Evolutionary conservation across 2,797 vertebrate genomes (phyloP), one percentile per base, ranked within the genome.

Genomic region (Schizopygopsis malacanthus): DNA sequence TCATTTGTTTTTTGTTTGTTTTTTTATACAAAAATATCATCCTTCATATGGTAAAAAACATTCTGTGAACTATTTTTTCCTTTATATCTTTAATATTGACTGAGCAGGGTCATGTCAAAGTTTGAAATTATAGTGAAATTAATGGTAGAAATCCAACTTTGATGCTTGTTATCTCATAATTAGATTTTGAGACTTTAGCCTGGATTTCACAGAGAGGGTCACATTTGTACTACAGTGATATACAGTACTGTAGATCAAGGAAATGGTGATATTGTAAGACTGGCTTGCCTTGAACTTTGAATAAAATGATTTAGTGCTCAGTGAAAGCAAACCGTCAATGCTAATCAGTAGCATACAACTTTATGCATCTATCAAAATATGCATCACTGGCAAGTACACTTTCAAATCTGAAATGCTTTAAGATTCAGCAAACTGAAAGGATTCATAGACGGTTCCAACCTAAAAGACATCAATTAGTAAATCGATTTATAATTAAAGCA

Each of bases 401-500:
- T 86, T 20, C 52, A 50, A 39, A 63, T 43, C 52, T 70, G 9
- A 37, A 20, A 69, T 71, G 41, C 39, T 72, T 77, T 71, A 45
- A 50, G 80, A 84, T 72, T 84, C 6, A 47, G 80, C 43, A 65
- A 9, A 67, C 59, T 86, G 39, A 86, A 75, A 82, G 56, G 90
- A 91, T 91, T 92, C 92, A 92, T 92, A 90, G 90, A 91, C 93
- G 91, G 93, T 83, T 89, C 82, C 87, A 86, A 91, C 92, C 87
- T 92, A 91, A 93, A 93, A 93, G 90, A 93, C 91, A 93, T 92
- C 92, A 94, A 95, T 94, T 94, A 95, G 92, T 90, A 86, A 90
- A 92, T 88, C 93, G 90, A 95, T 95, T 96, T 95, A 93, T 93
- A 95, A 95, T 95, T 95, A 95, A 94, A 95, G 91, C 91, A 89